Evolutionary conservation across 2,113 vertebrate species (phyloP).

Genomic region (Campylomormyrus tamandua): DNA sequence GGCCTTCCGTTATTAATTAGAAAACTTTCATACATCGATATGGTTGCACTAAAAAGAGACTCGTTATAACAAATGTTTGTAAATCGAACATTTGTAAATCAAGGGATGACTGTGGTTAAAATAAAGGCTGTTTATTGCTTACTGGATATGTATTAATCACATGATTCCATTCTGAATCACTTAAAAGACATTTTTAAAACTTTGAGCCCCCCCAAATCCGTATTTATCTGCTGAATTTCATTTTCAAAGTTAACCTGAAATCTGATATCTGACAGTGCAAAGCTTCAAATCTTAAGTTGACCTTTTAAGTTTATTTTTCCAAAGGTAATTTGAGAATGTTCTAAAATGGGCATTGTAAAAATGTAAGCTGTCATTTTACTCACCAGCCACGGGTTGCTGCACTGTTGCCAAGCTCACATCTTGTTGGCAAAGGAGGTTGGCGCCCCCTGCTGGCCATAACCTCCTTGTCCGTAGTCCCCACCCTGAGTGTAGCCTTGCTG

Average conservation of each 20-base stretch:
- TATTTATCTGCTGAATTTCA: neutral
- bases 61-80: neutral
- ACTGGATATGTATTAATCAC: neutral
- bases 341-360: neutral
- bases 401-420: slow-evolving; percentile 68
- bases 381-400: slow-evolving; percentile 52
- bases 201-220: neutral
- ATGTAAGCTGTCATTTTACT: slow-evolving; percentile 30
- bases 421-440: slow-evolving; percentile 90
- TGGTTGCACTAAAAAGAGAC: neutral
- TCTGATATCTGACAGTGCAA: neutral
- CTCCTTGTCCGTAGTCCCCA: slow-evolving; percentile 58
- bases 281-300: neutral
- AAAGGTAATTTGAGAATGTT: neutral
- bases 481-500: slow-evolving; percentile 62
- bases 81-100: neutral
- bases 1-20: neutral
- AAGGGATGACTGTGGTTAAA: neutral
- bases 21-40: neutral
- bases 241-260: neutral
- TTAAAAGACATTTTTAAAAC: neutral
- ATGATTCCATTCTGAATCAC: neutral
- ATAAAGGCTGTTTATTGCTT: neutral
- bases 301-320: neutral
- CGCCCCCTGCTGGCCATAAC: slow-evolving; percentile 69